A percentile compares a stretch with the other conserved stretches of the same genome.
Evolutionary conservation across 2,888 invertebrate genomes (phyloP).

Genomic region (Sphaerophoria rueppellii): DNA sequence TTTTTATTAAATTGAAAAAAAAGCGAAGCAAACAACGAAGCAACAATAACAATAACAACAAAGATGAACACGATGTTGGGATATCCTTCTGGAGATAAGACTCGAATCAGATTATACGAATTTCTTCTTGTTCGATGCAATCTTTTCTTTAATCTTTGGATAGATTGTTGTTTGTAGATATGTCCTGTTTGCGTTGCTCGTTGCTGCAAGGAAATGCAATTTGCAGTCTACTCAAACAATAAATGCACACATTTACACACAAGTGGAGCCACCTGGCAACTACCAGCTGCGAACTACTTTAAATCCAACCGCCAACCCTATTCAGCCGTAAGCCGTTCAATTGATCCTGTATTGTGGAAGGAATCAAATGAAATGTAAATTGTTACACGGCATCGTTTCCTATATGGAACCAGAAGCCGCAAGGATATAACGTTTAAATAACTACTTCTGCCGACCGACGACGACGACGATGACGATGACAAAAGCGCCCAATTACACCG

Average conservation of each 20-base stretch:
- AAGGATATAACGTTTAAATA: conserved; percentile 46
- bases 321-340: not conserved
- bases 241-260: conserved; percentile 15
- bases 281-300: no score
- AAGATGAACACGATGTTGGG: conserved; percentile 42
- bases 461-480: not conserved
- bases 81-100: conserved; percentile 59
- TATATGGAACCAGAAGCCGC: not conserved
- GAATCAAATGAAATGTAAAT: conserved; percentile 63
- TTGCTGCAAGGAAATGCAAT: conserved; percentile 35
- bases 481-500: conserved; percentile 63
- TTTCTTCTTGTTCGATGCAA: conserved; percentile 19
- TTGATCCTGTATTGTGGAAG: conserved; percentile 37
- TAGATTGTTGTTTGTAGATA: not conserved
- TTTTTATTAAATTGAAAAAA: conserved; percentile 75
- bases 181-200: conserved; percentile 23
- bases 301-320: not conserved
- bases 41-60: conserved; percentile 18
- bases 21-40: not conserved
- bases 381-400: conserved; percentile 25
- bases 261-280: conserved; percentile 7
- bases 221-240: conserved; percentile 33
- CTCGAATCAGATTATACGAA: conserved; percentile 61
- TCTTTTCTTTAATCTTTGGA: not conserved
- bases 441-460: conserved; percentile 12